Percentiles rank a stretch among this genome's conserved stretches.
Evolutionary conservation across 2,797 vertebrate genomes (phyloP).

Genomic region (Emydoidea blandingii): DNA sequence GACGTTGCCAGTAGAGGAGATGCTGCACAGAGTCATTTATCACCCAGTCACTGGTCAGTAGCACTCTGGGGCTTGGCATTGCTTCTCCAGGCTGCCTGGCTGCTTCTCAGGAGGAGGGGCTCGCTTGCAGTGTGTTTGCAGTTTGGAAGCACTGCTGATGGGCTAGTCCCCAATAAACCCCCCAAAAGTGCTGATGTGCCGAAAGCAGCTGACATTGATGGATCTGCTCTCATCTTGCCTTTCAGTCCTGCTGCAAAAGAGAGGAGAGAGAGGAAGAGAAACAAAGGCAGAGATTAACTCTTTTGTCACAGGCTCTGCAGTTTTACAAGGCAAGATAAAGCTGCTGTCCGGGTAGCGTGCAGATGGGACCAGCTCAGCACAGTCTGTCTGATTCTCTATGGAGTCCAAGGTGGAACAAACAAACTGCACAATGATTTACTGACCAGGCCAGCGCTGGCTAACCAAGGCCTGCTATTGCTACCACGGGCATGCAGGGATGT

Average conservation of each 20-base stretch:
- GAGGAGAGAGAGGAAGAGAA: constrained; percentile 72
- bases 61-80: constrained; percentile 72
- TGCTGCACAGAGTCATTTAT: constrained; percentile 86
- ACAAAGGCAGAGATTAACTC: constrained; percentile 92
- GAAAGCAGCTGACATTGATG: constrained; percentile 92
- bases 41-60: constrained; percentile 84
- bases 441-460: constrained; percentile 78
- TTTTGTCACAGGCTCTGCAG: constrained; percentile 90
- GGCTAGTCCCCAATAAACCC: constrained; percentile 85
- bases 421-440: constrained; percentile 92
- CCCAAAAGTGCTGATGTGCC: constrained; percentile 92
- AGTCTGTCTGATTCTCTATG: constrained; percentile 83
- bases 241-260: constrained; percentile 73
- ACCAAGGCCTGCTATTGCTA: constrained; percentile 65
- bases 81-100: constrained; percentile 81
- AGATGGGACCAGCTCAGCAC: constrained; percentile 89
- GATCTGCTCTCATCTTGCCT: constrained; percentile 93
- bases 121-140: constrained; percentile 82
- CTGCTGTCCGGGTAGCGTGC: constrained; percentile 88
- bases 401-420: constrained; percentile 83
- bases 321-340: constrained; percentile 91
- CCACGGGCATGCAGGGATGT: not conserved
- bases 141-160: constrained; percentile 89
- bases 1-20: constrained; percentile 82
- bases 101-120: constrained; percentile 64